Evolutionary conservation across 2,888 invertebrate genomes (phyloP).

Genomic region (Ametastegia equiseti): DNA sequence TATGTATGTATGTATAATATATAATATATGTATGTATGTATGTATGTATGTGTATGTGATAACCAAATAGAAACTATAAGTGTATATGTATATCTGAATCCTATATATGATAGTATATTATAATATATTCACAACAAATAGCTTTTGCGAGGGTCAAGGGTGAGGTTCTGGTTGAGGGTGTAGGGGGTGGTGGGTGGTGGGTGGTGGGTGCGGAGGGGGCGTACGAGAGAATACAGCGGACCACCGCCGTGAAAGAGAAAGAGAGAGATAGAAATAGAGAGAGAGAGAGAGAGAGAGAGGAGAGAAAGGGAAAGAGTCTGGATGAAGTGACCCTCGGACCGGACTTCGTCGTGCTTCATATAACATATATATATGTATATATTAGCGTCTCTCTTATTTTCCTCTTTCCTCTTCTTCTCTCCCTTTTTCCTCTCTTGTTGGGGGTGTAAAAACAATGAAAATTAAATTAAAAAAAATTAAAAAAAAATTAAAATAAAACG

Average conservation of each 20-base stretch:
- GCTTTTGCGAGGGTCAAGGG: slow-evolving; percentile 51
- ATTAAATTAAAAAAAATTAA: too few relatives aligned
- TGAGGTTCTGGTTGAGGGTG: background rate
- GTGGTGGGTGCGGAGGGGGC: background rate
- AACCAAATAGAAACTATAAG: slow-evolving; percentile 64
- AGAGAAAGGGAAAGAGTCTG: slow-evolving; percentile 67
- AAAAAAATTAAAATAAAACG: too few relatives aligned
- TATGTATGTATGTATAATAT: too few relatives aligned
- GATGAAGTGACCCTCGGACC: slow-evolving; percentile 57
- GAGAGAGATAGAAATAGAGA: background rate
- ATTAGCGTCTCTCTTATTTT: slow-evolving; percentile 13
- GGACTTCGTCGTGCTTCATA: slow-evolving; percentile 35
- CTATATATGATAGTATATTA: slow-evolving; percentile 49
- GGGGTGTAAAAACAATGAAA: too few relatives aligned
- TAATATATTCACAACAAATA: slow-evolving; percentile 67
- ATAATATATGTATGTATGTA: too few relatives aligned
- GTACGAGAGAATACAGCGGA: slow-evolving; percentile 12
- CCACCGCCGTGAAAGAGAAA: slow-evolving; percentile 28
- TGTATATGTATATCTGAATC: slow-evolving; percentile 13
- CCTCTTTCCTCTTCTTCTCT: slow-evolving; percentile 24
- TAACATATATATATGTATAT: background rate
- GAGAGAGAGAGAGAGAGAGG: background rate
- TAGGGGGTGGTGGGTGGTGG: background rate
- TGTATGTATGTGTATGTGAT: background rate
- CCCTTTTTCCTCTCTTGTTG: slow-evolving; percentile 51